Percentiles rank a stretch among this genome's conserved stretches.
phyloP scores from a whole-genome alignment of 2,797 vertebrate species.

The Aselliscus stoliczkanus region DNA sequence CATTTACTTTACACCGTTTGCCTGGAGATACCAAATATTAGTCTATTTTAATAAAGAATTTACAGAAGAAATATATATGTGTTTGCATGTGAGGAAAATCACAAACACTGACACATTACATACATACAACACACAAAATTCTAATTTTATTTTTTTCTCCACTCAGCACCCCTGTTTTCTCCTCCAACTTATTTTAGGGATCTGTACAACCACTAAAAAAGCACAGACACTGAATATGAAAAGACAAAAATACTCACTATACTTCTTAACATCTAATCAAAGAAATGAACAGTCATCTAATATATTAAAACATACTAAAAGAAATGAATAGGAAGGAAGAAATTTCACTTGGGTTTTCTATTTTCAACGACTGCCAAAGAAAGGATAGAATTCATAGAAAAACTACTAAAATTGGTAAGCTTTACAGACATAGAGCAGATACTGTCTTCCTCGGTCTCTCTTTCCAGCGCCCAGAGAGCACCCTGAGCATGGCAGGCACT shows the following conservation, averaged over 20 bases:
- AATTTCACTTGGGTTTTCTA: neutral
- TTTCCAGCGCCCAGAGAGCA: neutral
- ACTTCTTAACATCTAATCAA: slow-evolving; percentile 16
- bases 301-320: neutral
- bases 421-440: neutral
- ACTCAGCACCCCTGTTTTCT: neutral
- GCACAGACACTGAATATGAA: neutral
- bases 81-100: neutral
- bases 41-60: neutral
- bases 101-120: neutral
- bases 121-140: neutral
- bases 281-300: neutral
- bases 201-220: neutral
- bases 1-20: neutral
- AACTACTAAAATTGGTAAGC: neutral
- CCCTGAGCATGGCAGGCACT: neutral
- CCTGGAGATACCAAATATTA: neutral
- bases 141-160: neutral
- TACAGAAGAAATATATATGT: neutral
- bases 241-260: neutral
- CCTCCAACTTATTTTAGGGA: neutral
- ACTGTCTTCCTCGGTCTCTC: neutral
- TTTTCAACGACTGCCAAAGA: neutral
- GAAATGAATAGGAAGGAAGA: neutral
- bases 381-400: neutral